These are phyloP conservation scores for Vulpes vulpes DNA, from an alignment of 2,113 vertebrate species.

Conservation along the genomic window DNA sequence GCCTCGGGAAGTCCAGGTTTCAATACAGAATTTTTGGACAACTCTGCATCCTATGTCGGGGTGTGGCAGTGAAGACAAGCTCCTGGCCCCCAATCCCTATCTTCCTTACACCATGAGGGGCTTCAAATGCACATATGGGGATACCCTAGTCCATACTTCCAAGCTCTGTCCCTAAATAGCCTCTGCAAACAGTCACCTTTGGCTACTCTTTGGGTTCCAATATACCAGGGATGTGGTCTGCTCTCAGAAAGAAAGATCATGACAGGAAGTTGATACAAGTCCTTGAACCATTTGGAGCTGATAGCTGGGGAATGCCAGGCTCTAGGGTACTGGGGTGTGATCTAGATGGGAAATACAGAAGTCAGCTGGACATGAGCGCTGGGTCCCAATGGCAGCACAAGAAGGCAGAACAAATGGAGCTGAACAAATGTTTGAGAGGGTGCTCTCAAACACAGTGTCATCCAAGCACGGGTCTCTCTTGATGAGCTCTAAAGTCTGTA, in stretches of 20 bases:
- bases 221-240: not conserved
- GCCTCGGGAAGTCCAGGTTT: not conserved
- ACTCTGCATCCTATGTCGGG: not conserved
- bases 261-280: not conserved
- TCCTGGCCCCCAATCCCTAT: not conserved
- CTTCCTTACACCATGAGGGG: accelerated
- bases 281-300: not conserved
- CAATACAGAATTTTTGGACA: not conserved
- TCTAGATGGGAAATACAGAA: not conserved
- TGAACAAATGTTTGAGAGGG: no score
- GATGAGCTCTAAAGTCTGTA: not conserved
- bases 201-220: not conserved
- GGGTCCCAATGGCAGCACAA: not conserved
- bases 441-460: not conserved
- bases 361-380: accelerated
- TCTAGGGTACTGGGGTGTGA: accelerated
- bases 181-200: not conserved
- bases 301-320: not conserved
- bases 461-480: not conserved
- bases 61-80: not conserved
- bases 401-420: no score
- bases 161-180: not conserved
- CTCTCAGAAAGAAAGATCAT: not conserved
- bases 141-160: not conserved
- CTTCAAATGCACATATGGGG: not conserved